A percentile compares a stretch with the other conserved stretches of the same genome.
phyloP scores from a whole-genome alignment of 2,113 vertebrate species.

The Heterotis niloticus region DNA sequence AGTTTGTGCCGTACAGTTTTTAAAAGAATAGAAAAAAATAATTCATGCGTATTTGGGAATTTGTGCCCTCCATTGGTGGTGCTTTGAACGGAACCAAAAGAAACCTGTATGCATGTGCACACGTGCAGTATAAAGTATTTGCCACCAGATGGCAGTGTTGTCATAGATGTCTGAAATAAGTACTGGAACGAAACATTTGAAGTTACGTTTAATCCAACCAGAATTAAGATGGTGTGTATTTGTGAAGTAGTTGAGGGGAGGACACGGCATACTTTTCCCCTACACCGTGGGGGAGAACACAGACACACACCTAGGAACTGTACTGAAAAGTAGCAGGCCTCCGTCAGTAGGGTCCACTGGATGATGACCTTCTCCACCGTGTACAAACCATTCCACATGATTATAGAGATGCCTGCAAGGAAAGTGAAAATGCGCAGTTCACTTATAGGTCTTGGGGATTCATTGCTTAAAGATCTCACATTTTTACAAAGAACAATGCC shows the following conservation, averaged over 20 bases:
- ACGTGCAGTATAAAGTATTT: neutral
- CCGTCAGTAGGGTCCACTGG: constrained; percentile 88
- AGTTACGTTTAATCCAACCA: neutral
- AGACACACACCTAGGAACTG: constrained; percentile 82
- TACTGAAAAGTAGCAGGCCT: constrained; percentile 86
- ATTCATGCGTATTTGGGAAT: neutral
- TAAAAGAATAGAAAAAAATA: neutral
- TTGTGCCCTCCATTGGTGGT: neutral
- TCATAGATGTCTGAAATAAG: neutral
- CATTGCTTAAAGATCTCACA: neutral
- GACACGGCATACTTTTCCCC: neutral
- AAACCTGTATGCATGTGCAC: neutral
- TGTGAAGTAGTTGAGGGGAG: neutral
- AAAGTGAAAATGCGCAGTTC: constrained; percentile 22
- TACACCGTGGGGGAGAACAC: neutral
- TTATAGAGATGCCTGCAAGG: constrained; percentile 80
- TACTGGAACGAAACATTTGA: neutral
- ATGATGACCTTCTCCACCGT: constrained; percentile 85
- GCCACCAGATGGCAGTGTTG: constrained; percentile 58
- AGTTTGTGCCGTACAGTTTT: too few relatives aligned
- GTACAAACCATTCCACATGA: constrained; percentile 93
- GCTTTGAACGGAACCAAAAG: neutral
- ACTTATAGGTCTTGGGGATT: neutral
- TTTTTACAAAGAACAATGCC: neutral
- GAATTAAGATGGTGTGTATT: neutral